phyloP scores from a whole-genome alignment of 1,140 invertebrate genomes.

The Scaptomyza graminum region DNA sequence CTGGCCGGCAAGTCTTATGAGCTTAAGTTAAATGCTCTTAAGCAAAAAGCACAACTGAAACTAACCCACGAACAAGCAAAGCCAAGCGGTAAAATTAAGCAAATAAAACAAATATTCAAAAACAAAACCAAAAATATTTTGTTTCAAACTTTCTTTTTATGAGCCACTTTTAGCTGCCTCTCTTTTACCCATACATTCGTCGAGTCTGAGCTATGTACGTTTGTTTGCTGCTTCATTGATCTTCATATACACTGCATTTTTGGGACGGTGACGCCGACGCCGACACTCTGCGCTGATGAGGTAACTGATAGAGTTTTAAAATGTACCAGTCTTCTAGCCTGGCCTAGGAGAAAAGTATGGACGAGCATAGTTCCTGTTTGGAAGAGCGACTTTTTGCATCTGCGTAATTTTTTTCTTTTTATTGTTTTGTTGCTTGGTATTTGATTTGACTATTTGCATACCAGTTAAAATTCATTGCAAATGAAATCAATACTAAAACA shows the following conservation, averaged over 20 bases:
- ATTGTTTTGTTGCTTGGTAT: constrained; percentile 1
- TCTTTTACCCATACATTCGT: constrained; percentile 65
- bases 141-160: constrained; percentile 75
- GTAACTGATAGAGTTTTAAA: constrained; percentile 45
- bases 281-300: constrained; percentile 49
- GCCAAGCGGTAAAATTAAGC: constrained; percentile 1
- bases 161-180: constrained; percentile 72
- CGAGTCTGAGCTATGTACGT: constrained; percentile 25
- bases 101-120: constrained; percentile 31
- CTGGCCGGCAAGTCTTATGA: constrained; percentile 26
- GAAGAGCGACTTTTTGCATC: constrained; percentile 2
- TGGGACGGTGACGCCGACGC: constrained; percentile 31
- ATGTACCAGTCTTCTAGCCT: constrained; percentile 35
- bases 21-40: constrained; percentile 23
- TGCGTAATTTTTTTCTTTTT: constrained; percentile 21
- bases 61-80: neutral
- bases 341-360: constrained; percentile 9
- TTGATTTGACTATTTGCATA: constrained; percentile 62
- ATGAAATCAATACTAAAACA: constrained; percentile 37
- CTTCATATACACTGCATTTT: constrained; percentile 75
- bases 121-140: constrained; percentile 43
- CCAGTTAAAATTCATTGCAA: constrained; percentile 58
- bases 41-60: constrained; percentile 7
- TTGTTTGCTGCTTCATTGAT: constrained; percentile 72
- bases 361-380: constrained; percentile 2